Base-by-base conservation (phyloP, 2,888 invertebrate species). In the Tromatobia lineatoria region DNA sequence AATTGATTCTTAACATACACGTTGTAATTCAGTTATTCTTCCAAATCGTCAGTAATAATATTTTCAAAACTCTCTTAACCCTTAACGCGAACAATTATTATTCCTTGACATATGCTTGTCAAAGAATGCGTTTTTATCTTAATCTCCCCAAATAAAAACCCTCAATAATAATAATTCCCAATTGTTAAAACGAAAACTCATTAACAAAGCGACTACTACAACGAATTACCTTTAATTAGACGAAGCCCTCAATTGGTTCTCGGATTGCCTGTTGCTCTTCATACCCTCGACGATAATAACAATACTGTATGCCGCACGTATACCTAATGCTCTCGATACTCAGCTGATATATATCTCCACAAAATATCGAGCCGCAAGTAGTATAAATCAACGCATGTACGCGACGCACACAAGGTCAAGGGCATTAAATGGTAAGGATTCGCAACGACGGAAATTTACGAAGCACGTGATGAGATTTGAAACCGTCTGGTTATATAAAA, bases 241-340 rank as follows among this genome's bases (percentile, higher is more conserved):
- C 61, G 25, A 70, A 74, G 38, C 64, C 6, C 61, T 74, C 23
- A 52, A 61, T 61, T 38, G 18, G 42, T 73, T 47, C 76, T 57
- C 47, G 29, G 45, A 50, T 18, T 47, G 77, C 54, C 74, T 61
- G 82, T 69, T 82, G 78, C 66, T 78, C 64, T 45, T 78, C 78
- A 78, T 69, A 50, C 50, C 59, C 57, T 25, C 61, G 4, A 23
- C 25, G 23, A 25, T 7, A 25, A 57, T 18, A 34, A 50, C 18
- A 23, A 34, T 11, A 0, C 20, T 38, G 13, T 29, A 20, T 18
- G 13, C 6, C 23, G 23, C 34, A 38, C 29, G 11, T 54, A 23
- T 45, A 25, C 15, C 61, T 25, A 11, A 25, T 15, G 1, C 25
- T 50, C 50, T 18, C 50, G 50, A n/a, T 50, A n/a, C 1, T 18